Evolutionary conservation across 2,797 vertebrate species (phyloP).

Genomic region (Melanogrammus aeglefinus): DNA sequence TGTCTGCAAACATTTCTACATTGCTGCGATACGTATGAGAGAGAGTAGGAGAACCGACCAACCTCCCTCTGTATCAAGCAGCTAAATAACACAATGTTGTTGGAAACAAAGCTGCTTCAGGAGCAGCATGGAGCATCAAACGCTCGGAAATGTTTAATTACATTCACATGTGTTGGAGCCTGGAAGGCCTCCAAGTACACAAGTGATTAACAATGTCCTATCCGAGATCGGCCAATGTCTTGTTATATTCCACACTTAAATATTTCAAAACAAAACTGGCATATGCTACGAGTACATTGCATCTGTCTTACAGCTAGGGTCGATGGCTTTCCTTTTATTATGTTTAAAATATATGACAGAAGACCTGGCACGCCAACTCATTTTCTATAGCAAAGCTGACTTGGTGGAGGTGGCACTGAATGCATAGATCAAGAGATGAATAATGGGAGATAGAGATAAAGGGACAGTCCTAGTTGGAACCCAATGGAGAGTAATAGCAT

Average conservation of each 20-base stretch:
- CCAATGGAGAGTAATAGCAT: constrained; percentile 62
- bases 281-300: not conserved
- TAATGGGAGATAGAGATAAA: constrained; percentile 36
- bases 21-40: not conserved
- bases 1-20: not conserved
- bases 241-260: not conserved
- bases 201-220: not conserved
- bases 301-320: not conserved
- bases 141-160: not conserved
- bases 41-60: not conserved
- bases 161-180: not conserved
- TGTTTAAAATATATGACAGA: constrained; percentile 6
- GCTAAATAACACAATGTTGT: not conserved
- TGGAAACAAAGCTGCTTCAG: not conserved
- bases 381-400: not conserved
- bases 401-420: constrained; percentile 9
- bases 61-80: not conserved
- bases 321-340: not conserved
- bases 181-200: not conserved
- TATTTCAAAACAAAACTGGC: not conserved
- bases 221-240: not conserved
- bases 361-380: constrained; percentile 28
- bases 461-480: constrained; percentile 46
- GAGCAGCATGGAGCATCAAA: not conserved
- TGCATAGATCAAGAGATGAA: constrained; percentile 47